These are phyloP conservation scores for Chymomyza costata DNA, from an alignment of 1,140 invertebrate genomes.

Conservation along the genomic window DNA sequence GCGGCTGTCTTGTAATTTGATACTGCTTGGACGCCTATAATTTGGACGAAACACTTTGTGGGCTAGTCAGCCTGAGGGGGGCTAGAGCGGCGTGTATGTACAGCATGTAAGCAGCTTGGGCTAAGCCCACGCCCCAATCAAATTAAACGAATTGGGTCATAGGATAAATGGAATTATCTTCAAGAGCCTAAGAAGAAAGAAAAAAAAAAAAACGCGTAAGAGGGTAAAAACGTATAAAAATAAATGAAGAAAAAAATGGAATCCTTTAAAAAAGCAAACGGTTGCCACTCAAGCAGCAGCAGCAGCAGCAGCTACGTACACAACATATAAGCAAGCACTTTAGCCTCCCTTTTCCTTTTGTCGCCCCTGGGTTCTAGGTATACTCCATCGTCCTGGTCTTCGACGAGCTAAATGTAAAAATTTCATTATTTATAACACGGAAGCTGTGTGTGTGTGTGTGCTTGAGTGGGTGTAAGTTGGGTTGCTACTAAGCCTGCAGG, in stretches of 20 bases:
- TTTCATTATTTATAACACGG: conserved; percentile 67
- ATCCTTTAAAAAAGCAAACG: conserved; percentile 48
- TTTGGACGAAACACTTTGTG: no score
- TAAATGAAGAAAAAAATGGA: conserved; percentile 25
- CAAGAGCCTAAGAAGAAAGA: conserved; percentile 49
- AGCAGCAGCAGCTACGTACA: no score
- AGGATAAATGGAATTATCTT: conserved; percentile 71
- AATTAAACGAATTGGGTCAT: conserved; percentile 71
- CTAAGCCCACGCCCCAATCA: conserved; percentile 33
- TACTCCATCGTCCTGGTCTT: conserved; percentile 20
- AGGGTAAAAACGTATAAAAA: conserved; percentile 23
- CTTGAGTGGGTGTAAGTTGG: conserved; percentile 11
- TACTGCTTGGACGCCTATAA: no score
- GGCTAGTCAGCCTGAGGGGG: no score
- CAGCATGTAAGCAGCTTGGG: no score
- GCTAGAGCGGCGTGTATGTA: no score
- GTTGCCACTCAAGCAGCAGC: conserved; percentile 47
- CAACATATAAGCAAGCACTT: neutral
- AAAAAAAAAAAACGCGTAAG: conserved; percentile 9
- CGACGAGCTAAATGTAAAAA: conserved; percentile 56
- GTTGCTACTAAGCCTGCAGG: neutral
- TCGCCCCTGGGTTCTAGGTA: neutral
- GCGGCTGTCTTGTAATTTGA: no score
- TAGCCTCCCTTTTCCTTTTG: no score
- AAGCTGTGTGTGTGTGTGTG: conserved; percentile 37